Conservation (phyloP, 2,113 vertebrate genomes). For the Calidris pugnax region DNA sequence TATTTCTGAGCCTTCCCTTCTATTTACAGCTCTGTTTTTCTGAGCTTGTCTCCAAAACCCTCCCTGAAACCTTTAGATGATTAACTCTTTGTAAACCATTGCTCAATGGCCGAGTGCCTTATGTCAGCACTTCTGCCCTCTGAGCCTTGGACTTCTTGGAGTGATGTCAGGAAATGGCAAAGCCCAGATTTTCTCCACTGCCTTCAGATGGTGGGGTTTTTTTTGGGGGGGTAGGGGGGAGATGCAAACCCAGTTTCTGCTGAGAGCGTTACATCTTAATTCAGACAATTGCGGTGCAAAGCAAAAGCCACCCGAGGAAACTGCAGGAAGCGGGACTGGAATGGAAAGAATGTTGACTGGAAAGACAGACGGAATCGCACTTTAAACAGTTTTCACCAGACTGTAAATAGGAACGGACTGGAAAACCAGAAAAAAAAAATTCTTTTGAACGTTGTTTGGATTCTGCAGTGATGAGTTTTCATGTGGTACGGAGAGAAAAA, state of each 20-base stretch:
- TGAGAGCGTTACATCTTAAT: neutral
- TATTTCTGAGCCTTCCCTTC: neutral
- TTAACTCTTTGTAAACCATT: conserved; percentile 1
- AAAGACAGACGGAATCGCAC: neutral
- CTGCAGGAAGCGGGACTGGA: conserved; percentile 10
- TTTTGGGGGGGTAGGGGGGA: too few relatives aligned
- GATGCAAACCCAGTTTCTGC: neutral
- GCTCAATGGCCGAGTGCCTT: neutral
- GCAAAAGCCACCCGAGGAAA: neutral
- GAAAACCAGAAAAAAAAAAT: neutral
- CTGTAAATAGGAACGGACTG: neutral
- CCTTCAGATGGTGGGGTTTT: neutral
- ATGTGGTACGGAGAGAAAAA: neutral
- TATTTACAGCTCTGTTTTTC: conserved; percentile 10
- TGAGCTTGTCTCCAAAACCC: neutral
- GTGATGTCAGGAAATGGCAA: neutral
- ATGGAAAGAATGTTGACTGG: conserved; percentile 44
- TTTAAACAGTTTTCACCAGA: conserved; percentile 17
- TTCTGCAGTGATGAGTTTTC: neutral
- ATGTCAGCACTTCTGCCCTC: neutral
- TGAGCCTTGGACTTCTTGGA: neutral
- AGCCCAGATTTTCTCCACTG: neutral
- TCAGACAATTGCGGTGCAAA: neutral
- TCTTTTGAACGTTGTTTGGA: neutral
- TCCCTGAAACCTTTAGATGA: neutral